Percentiles rank a stretch among this genome's conserved stretches.
phyloP scores from a whole-genome alignment of 2,113 vertebrate genomes.

The Uria aalge region DNA sequence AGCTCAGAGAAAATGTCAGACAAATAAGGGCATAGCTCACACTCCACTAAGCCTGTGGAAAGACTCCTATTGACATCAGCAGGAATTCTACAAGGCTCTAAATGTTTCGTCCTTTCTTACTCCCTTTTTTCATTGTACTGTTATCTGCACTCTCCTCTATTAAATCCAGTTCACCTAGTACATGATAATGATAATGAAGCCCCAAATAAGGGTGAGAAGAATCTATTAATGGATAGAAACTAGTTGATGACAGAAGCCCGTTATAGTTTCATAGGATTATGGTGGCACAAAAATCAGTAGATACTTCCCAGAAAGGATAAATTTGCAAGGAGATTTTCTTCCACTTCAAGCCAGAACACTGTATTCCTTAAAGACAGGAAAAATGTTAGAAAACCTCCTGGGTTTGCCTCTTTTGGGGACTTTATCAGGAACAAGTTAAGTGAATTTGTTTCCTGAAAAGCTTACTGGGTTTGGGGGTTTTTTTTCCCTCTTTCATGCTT shows the following conservation, averaged over 20 bases:
- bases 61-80: neutral
- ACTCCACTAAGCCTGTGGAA: neutral
- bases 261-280: neutral
- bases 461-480: neutral
- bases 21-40: neutral
- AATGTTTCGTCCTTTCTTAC: neutral
- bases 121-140: neutral
- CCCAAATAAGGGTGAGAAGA: neutral
- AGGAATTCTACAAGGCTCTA: neutral
- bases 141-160: neutral
- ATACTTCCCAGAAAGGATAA: neutral
- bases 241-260: neutral
- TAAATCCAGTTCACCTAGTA: neutral
- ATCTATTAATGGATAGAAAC: neutral
- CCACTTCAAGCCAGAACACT: neutral
- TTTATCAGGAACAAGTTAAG: neutral
- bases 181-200: neutral
- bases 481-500: neutral
- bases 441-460: slow-evolving; percentile 13
- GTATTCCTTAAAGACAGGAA: neutral
- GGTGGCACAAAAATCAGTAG: neutral
- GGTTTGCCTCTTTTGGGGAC: neutral
- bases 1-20: neutral
- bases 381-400: neutral
- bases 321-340: neutral